Conservation (phyloP, 2,888 invertebrate species). For the Chrysodeixis includens region DNA sequence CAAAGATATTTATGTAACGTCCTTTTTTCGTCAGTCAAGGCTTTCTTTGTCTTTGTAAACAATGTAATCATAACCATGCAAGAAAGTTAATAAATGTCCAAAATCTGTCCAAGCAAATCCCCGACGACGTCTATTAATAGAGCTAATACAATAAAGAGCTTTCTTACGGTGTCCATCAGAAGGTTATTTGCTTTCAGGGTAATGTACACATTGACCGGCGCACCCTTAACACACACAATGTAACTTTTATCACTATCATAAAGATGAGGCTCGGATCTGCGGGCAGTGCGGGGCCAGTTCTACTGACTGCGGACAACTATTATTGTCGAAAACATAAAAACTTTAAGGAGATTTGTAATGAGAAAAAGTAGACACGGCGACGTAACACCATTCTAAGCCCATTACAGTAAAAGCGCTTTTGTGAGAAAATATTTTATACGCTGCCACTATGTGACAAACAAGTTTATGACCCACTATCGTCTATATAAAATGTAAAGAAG, state of each 20-base stretch:
- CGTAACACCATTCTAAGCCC: slow-evolving; percentile 23
- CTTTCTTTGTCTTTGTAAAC: slow-evolving; percentile 6
- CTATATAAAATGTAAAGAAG: slow-evolving; percentile 12
- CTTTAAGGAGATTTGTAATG: slow-evolving; percentile 48
- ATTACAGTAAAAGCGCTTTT: slow-evolving; percentile 20
- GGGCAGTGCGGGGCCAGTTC: slow-evolving; percentile 49
- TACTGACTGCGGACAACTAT: slow-evolving; percentile 43
- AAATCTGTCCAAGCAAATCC: slow-evolving; percentile 20
- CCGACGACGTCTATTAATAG: slow-evolving; percentile 27
- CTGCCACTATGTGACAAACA: slow-evolving; percentile 15
- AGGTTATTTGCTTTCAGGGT: slow-evolving; percentile 50
- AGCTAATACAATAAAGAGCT: slow-evolving; percentile 51
- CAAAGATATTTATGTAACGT: slow-evolving; percentile 1
- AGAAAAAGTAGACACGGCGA: slow-evolving; percentile 40
- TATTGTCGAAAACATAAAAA: slow-evolving; percentile 56
- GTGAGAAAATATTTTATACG: slow-evolving; percentile 22
- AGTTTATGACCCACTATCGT: slow-evolving; percentile 15
- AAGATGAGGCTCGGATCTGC: slow-evolving; percentile 48
- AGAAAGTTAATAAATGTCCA: slow-evolving; percentile 15
- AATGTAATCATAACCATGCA: slow-evolving; percentile 2
- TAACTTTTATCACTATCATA: slow-evolving; percentile 62
- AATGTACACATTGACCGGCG: slow-evolving; percentile 52
- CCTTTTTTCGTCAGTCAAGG: slow-evolving; percentile 7
- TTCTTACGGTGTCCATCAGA: slow-evolving; percentile 44
- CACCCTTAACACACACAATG: slow-evolving; percentile 58